These are phyloP conservation scores for Tiliqua scincoides DNA, from an alignment of 2,113 vertebrate genomes.

Conservation along the genomic window DNA sequence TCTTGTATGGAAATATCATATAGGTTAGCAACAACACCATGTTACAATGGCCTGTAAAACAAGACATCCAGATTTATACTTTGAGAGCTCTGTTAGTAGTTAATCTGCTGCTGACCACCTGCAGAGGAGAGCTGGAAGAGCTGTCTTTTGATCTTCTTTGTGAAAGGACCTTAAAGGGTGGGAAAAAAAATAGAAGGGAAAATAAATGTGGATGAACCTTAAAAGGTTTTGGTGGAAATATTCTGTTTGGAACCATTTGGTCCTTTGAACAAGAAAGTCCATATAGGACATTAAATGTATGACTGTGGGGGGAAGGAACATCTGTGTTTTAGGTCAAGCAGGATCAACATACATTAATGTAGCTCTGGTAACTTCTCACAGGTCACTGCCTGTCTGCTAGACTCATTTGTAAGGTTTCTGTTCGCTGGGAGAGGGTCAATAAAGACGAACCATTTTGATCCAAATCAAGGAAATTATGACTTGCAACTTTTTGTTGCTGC, in stretches of 20 bases:
- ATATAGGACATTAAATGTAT: constrained; percentile 67
- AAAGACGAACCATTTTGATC: constrained; percentile 22
- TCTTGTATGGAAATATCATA: constrained; percentile 58
- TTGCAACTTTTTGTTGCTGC: constrained; percentile 2
- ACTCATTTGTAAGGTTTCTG: constrained; percentile 37
- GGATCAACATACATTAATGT: constrained; percentile 61
- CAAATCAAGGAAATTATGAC: neutral
- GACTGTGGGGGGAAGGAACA: constrained; percentile 55
- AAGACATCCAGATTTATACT: constrained; percentile 69
- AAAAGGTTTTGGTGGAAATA: constrained; percentile 80
- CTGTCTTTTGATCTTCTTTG: constrained; percentile 81
- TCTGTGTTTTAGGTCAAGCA: constrained; percentile 70
- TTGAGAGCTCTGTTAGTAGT: constrained; percentile 74
- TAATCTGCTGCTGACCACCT: constrained; percentile 79
- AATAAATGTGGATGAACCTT: constrained; percentile 80
- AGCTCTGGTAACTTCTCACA: constrained; percentile 58
- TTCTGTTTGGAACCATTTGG: constrained; percentile 75
- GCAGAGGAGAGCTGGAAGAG: constrained; percentile 76
- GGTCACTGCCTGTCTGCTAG: constrained; percentile 52
- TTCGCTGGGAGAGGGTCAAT: constrained; percentile 22
- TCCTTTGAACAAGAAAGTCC: constrained; percentile 74
- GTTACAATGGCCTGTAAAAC: constrained; percentile 63
- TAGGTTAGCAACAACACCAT: constrained; percentile 50
- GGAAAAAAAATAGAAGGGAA: constrained; percentile 74
- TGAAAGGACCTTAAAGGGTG: constrained; percentile 80